phyloP scores from a whole-genome alignment of 2,113 vertebrate genomes.

The Acrocephalus arundinaceus region DNA sequence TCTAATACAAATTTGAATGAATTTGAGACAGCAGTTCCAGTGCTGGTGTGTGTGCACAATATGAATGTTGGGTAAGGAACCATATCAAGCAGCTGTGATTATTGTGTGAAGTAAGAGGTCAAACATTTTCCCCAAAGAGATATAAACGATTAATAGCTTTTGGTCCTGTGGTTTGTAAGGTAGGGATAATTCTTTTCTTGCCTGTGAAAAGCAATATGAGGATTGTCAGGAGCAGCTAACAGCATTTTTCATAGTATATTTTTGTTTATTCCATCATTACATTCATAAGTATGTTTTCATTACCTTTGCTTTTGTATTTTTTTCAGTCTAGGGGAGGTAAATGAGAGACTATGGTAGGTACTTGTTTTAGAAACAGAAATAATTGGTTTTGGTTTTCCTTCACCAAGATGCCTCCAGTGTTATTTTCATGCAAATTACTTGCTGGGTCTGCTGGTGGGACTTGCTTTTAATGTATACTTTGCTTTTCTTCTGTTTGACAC shows the following conservation, averaged over 20 bases:
- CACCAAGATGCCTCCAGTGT: slow-evolving; percentile 19
- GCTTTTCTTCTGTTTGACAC: not conserved
- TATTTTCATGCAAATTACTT: not conserved
- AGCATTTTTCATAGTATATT: not conserved
- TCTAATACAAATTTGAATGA: not conserved
- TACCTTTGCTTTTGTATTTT: not conserved
- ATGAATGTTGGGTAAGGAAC: not conserved
- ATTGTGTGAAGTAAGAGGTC: not conserved
- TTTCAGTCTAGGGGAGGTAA: not conserved
- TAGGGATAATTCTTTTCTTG: not conserved
- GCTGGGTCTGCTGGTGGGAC: not conserved
- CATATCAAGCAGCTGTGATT: not conserved
- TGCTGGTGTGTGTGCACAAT: not conserved
- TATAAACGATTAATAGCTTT: not conserved
- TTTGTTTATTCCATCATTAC: not conserved
- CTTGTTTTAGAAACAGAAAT: not conserved
- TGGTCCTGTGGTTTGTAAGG: not conserved
- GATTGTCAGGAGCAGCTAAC: not conserved
- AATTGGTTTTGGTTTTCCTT: not conserved
- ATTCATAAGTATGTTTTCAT: not conserved
- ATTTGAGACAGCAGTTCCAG: not conserved
- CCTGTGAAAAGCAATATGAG: not conserved
- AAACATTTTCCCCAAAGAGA: not conserved
- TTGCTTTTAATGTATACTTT: not conserved
- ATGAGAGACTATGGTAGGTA: not conserved